phyloP scores from a whole-genome alignment of 92 coral and sea anemone genomes.

The Umimayanthus chanpuru region DNA sequence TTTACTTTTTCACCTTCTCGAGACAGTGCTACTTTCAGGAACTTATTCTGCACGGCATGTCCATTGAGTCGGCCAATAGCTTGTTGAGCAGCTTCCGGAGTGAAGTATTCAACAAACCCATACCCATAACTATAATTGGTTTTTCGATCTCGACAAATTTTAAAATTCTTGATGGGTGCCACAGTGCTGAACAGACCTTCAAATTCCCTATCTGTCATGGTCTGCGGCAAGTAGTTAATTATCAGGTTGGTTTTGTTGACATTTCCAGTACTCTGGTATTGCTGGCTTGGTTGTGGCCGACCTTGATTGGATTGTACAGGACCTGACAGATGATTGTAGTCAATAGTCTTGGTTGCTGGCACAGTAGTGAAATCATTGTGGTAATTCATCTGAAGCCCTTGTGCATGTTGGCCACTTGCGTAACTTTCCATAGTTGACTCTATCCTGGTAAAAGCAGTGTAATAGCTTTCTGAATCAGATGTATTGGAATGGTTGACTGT shows the following conservation, averaged over 20 bases:
- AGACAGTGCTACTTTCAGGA: conserved; percentile 81
- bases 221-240: conserved; percentile 79
- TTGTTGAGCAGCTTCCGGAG: conserved; percentile 80
- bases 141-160: conserved; percentile 74
- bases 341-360: conserved; percentile 32
- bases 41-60: conserved; percentile 63
- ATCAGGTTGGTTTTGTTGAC: conserved; percentile 76
- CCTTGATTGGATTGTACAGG: not conserved
- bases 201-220: conserved; percentile 69
- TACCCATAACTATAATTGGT: conserved; percentile 89
- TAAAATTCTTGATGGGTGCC: conserved; percentile 79
- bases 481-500: not conserved
- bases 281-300: not conserved
- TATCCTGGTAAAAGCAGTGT: not conserved
- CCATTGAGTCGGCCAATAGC: conserved; percentile 78
- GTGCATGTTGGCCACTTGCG: conserved; percentile 1
- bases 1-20: conserved; percentile 72
- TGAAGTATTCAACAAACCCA: conserved; percentile 88
- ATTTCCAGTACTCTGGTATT: not conserved
- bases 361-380: not conserved
- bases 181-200: conserved; percentile 64
- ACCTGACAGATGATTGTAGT: conserved; percentile 26
- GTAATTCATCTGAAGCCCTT: conserved; percentile 36
- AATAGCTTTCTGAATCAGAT: too few relatives aligned
- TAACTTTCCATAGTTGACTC: conserved; percentile 27